Percentiles rank a stretch among this genome's conserved stretches.
Evolutionary conservation across 2,888 invertebrate species (phyloP).

Genomic region (Mactromeris polynyma): DNA sequence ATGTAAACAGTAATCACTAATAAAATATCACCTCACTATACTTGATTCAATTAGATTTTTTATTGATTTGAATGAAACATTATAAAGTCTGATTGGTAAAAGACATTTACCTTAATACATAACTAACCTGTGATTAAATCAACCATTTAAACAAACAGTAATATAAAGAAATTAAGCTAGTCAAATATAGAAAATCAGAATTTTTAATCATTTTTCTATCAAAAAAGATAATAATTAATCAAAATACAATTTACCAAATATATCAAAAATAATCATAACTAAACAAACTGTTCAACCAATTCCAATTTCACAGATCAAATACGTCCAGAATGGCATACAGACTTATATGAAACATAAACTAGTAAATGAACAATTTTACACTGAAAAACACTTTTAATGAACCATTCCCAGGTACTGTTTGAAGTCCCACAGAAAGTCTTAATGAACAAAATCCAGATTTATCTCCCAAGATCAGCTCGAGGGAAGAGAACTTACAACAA

Average conservation of each 20-base stretch:
- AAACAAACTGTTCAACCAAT: background rate
- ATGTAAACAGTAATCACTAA: too few relatives aligned
- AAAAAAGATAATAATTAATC: background rate
- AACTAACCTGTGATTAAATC: too few relatives aligned
- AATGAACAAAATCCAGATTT: constrained; percentile 5
- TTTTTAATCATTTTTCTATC: background rate
- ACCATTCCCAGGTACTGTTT: background rate
- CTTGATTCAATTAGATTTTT: too few relatives aligned
- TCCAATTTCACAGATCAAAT: background rate
- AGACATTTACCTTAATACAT: too few relatives aligned
- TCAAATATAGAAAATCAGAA: background rate
- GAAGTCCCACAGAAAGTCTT: background rate
- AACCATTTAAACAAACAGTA: too few relatives aligned
- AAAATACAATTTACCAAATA: background rate
- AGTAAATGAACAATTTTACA: constrained; percentile 1
- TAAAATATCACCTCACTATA: too few relatives aligned
- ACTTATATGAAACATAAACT: background rate
- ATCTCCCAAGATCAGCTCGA: constrained; percentile 20
- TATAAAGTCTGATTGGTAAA: too few relatives aligned
- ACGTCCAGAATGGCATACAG: background rate
- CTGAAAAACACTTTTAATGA: background rate
- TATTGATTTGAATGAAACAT: too few relatives aligned
- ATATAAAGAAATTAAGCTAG: background rate
- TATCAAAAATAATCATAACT: background rate
- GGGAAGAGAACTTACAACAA: background rate